Percentiles rank a stretch among this genome's conserved stretches.
Conservation (phyloP, 2,888 invertebrate species). For the Neoaliturus tenellus region DNA sequence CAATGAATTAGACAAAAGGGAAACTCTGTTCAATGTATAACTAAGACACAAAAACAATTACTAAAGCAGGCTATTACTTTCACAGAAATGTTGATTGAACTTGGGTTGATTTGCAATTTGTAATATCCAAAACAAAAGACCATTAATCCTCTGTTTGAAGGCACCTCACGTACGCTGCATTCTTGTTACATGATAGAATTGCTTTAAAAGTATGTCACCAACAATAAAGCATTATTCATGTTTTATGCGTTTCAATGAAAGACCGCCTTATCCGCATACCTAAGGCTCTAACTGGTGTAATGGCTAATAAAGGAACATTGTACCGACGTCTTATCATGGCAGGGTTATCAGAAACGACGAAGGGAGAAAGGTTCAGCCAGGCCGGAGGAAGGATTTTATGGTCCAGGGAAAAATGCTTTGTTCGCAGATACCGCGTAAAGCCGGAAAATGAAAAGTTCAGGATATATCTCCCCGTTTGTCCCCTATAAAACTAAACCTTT, state of each 20-base stretch:
- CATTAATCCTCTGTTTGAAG: no score
- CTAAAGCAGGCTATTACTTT: no score
- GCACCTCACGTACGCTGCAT: no score
- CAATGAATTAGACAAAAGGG: no score
- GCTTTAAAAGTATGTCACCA: not conserved
- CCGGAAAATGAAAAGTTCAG: not conserved
- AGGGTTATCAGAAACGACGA: not conserved
- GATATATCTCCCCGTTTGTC: not conserved
- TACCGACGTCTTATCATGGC: slow-evolving; percentile 1
- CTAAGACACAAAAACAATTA: no score
- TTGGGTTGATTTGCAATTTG: no score
- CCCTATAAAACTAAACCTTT: not conserved
- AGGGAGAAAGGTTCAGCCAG: not conserved
- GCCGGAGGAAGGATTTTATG: not conserved
- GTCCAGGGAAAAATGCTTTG: not conserved
- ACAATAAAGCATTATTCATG: not conserved
- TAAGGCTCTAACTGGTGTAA: not conserved
- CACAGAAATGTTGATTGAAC: no score
- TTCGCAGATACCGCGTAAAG: not conserved
- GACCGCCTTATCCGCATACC: slow-evolving; percentile 30
- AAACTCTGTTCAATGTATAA: no score
- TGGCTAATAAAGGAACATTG: slow-evolving; percentile 32
- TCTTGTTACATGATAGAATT: no score
- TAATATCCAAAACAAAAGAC: no score
- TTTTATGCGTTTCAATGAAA: not conserved